Percentiles rank a stretch among this genome's conserved stretches.
phyloP scores from a whole-genome alignment of 2,888 invertebrate species.

The Gisinianus flammeolus region DNA sequence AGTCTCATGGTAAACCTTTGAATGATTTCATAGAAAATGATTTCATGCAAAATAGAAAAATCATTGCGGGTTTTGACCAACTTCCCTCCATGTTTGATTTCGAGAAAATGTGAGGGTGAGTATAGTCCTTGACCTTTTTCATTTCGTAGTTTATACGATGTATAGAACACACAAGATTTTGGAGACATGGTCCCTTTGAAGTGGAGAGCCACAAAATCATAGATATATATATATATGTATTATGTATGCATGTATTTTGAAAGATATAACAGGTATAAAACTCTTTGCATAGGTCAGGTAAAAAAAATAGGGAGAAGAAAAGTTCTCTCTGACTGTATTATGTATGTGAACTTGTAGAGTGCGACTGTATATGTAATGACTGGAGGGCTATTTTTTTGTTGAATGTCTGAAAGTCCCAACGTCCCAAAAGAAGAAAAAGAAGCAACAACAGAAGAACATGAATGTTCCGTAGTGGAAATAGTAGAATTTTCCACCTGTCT shows the following conservation, averaged over 20 bases:
- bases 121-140: no score
- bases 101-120: no score
- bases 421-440: neutral
- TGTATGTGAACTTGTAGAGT: neutral
- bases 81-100: neutral
- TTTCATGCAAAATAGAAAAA: no score
- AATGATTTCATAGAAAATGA: no score
- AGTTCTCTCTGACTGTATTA: no score
- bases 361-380: neutral
- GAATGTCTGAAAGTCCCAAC: constrained; percentile 22
- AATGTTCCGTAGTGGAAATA: neutral
- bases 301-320: neutral
- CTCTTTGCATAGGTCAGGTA: constrained; percentile 8
- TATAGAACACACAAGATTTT: no score
- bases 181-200: no score
- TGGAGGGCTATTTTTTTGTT: constrained; percentile 29
- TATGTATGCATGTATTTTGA: neutral
- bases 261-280: neutral
- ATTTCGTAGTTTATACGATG: no score
- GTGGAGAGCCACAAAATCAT: no score
- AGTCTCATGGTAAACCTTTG: no score
- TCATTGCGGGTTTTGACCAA: no score
- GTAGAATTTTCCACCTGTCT: constrained; percentile 25
- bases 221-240: neutral
- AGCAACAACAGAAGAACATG: neutral